phyloP scores from a whole-genome alignment of 2,797 vertebrate genomes.

The Lepilemur septentrionalis region DNA sequence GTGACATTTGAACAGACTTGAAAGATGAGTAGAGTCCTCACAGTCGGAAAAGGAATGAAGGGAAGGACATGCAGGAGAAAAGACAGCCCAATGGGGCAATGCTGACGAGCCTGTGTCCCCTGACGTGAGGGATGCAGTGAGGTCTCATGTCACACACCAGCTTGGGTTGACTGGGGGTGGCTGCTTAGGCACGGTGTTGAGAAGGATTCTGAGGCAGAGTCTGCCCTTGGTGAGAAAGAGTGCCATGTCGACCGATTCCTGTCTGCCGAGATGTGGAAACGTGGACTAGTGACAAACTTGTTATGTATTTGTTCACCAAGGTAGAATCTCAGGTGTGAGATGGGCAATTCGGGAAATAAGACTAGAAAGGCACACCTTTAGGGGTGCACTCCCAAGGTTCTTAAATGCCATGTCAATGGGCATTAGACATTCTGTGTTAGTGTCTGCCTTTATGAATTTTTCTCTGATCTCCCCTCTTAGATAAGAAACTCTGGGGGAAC shows the following conservation, averaged over 20 bases:
- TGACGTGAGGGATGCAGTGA: background rate
- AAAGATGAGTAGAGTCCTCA: background rate
- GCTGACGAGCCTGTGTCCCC: rapidly evolving
- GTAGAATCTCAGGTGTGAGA: background rate
- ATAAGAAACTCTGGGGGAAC: background rate
- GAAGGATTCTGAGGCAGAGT: background rate
- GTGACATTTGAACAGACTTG: background rate
- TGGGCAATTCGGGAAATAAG: background rate
- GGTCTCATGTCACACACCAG: background rate
- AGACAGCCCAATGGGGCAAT: rapidly evolving
- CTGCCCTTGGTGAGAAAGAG: background rate
- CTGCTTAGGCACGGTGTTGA: background rate
- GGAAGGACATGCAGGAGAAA: background rate
- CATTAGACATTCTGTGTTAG: rapidly evolving
- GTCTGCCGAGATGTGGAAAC: background rate
- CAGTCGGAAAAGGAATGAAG: background rate
- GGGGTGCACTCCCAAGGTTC: background rate
- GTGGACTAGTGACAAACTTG: background rate
- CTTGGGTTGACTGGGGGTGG: background rate
- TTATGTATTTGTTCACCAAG: background rate
- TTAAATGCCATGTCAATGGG: background rate
- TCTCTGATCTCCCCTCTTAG: background rate
- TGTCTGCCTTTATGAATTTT: background rate
- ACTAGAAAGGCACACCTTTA: background rate
- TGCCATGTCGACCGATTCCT: rapidly evolving